phyloP scores from a whole-genome alignment of 2,113 vertebrate species.

The Actenoides lindsayi region DNA sequence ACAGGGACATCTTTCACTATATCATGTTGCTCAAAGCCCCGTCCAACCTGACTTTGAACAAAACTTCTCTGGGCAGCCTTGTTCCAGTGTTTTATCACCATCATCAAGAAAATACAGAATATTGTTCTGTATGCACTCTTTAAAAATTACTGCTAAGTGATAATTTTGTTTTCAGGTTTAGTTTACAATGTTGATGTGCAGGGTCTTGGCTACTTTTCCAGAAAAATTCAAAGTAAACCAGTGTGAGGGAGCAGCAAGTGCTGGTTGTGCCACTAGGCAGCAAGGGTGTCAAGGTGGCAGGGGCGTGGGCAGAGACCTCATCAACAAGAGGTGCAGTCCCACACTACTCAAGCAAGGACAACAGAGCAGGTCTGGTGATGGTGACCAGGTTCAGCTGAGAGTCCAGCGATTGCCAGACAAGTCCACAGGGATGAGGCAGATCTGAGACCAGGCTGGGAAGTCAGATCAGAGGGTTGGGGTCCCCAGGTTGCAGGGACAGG shows the following conservation, averaged over 20 bases:
- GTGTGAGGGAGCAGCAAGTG: not conserved
- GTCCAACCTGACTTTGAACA: not conserved
- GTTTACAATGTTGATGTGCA: not conserved
- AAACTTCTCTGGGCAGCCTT: not conserved
- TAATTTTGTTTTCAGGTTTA: not conserved
- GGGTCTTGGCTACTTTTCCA: not conserved
- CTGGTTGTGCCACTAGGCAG: not conserved
- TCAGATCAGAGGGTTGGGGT: not conserved
- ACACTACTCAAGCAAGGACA: not conserved
- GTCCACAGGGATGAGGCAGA: not conserved
- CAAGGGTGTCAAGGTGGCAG: accelerated
- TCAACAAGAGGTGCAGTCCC: not conserved
- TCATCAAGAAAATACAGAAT: not conserved
- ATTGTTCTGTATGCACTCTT: not conserved
- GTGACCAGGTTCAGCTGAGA: not conserved
- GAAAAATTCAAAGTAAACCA: not conserved
- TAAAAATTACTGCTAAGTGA: not conserved
- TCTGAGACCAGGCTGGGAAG: not conserved
- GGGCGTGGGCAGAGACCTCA: not conserved
- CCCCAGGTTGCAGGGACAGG: not conserved
- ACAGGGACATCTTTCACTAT: not conserved
- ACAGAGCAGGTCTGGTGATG: not conserved
- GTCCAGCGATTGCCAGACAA: not conserved
- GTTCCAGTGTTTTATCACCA: not conserved
- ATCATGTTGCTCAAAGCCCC: not conserved